Conservation (phyloP, 2,113 vertebrate species). For the Pterophyllum scalare region DNA sequence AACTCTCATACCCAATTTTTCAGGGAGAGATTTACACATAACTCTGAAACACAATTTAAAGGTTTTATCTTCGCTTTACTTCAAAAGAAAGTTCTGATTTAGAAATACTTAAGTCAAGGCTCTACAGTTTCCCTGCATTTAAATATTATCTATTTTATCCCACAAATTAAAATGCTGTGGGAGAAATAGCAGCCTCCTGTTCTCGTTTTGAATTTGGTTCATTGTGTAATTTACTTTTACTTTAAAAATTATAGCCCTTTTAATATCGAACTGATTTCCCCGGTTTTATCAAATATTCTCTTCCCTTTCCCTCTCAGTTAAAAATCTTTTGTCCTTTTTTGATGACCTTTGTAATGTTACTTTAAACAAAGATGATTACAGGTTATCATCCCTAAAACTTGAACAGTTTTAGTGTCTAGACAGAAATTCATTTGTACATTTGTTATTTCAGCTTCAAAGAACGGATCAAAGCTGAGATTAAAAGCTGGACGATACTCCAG, state of each 20-base stretch:
- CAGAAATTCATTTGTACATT: neutral
- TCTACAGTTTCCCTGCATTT: neutral
- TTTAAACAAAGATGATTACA: neutral
- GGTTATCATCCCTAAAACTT: conserved; percentile 4
- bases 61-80: neutral
- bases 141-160: neutral
- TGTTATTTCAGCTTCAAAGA: conserved; percentile 36
- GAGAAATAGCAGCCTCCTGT: neutral
- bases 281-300: neutral
- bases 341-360: neutral
- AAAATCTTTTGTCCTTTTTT: conserved; percentile 1
- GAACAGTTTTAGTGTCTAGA: conserved; percentile 19
- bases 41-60: conserved; percentile 5
- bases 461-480: conserved; percentile 48
- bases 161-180: neutral
- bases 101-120: neutral
- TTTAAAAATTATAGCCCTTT: neutral
- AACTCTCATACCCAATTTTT: conserved; percentile 42
- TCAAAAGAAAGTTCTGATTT: neutral
- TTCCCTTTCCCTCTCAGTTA: neutral
- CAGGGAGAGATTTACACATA: neutral
- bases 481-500: neutral
- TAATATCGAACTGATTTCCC: neutral
- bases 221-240: neutral
- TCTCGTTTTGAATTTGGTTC: neutral